Evolutionary conservation across 2,888 invertebrate genomes (phyloP), one percentile per base, ranked within the genome.

Genomic region (Oscheius sp.): DNA sequence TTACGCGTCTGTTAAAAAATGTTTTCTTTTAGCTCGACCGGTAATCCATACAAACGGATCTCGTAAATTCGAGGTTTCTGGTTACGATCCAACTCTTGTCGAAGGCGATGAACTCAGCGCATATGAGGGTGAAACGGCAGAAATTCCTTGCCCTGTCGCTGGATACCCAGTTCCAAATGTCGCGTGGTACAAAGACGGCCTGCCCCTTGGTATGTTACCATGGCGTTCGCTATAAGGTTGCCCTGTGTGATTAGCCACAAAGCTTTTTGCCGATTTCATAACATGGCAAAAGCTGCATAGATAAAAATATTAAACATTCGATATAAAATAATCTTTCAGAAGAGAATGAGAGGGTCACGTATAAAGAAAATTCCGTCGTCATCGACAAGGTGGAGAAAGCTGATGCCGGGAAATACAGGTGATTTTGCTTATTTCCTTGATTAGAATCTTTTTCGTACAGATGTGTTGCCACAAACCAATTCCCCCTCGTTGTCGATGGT

Each of bases 381-480:
- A 84, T 83, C 55, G 63, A 61, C 1, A 71, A 76, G 7, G 77
- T 76, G n/a, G 59, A 66, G 7, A 79, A 78, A 0, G 25, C 69
- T 13, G 85, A 85, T 52, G 73, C 70, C 18, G 85, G 81, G 12
- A 70, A 74, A n/a, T 85, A 85, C 75, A 69, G 71, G 75, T 73
- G 35, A 13, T 53, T 16, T 7, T 29, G 16, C 25, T 16, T 2
- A 25, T 35, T 35, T 35, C 35, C 35, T 35, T 35, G 5, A 13
- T 46, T 18, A 23, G 6, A 46, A 2, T 13, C 7, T 6, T 23
- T 46, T 64, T 73, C 29, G 21, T 74, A 41, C 64, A 77, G 81
- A n/a, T 86, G 86, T 68, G 74, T 77, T 18, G 86, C 81, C 9
- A 75, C 72, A 45, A 86, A 86, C 55, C 63, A 74, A 46, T 86